These are phyloP conservation scores for Mastacembelus armatus DNA, from an alignment of 2,797 vertebrate genomes.

Conservation along the genomic window DNA sequence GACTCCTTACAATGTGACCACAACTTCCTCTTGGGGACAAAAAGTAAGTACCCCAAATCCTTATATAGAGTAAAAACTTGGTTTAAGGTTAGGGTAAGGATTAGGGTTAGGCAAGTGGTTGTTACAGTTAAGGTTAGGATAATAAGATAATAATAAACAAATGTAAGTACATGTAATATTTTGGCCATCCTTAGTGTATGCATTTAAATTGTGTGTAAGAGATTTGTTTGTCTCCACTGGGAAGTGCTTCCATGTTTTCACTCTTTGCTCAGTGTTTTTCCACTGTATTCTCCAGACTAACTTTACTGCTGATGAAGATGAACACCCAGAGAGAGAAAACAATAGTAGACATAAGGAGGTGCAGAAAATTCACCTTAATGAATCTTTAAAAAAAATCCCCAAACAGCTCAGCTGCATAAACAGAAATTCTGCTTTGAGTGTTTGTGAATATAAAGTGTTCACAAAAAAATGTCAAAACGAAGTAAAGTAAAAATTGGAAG, in stretches of 20 bases:
- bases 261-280: slow-evolving; percentile 1
- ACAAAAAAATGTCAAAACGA: not conserved
- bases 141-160: too few relatives aligned
- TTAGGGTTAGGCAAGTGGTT: too few relatives aligned
- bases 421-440: not conserved
- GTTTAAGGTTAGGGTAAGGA: too few relatives aligned
- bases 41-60: too few relatives aligned
- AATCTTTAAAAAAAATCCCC: slow-evolving; percentile 13
- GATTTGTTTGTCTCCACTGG: slow-evolving; percentile 26
- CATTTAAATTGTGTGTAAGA: not conserved
- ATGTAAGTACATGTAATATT: too few relatives aligned
- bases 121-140: too few relatives aligned
- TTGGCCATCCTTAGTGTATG: not conserved
- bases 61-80: too few relatives aligned
- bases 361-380: slow-evolving; percentile 33
- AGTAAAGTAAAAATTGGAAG: not conserved
- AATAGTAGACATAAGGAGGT: slow-evolving; percentile 15
- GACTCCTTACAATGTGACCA: too few relatives aligned
- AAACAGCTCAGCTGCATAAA: not conserved
- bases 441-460: not conserved
- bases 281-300: not conserved
- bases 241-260: slow-evolving; percentile 21
- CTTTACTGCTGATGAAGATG: slow-evolving; percentile 4
- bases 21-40: too few relatives aligned
- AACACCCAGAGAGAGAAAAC: slow-evolving; percentile 14